Evolutionary conservation across 2,888 invertebrate species (phyloP), one percentile per base, ranked within the genome.

Genomic region (Gryllus longicercus): DNA sequence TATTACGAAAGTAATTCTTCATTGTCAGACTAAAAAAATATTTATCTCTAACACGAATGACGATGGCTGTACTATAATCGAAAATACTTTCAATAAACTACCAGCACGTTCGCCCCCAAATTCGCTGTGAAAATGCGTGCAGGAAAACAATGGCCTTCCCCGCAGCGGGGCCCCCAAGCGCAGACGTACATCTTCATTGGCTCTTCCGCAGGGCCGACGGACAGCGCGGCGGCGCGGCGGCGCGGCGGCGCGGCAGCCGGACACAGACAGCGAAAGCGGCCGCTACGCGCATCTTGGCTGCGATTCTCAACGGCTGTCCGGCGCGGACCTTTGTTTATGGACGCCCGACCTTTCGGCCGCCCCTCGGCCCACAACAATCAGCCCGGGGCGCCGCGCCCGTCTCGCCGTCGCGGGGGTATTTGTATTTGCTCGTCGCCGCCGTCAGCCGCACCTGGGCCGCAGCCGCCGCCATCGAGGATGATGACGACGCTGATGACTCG

Each of bases 321-420:
- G n/a, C 16, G 63, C 63, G 63, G n/a, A 63, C n/a, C 63, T 63
- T 63, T 63, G 63, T 63, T 63, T 63, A 63, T 63, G 63, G 63
- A 63, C 63, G 5, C 63, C 14, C n/a, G 63, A 63, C 63, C 63
- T 63, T 38, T 38, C 16, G n/a, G 63, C 63, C 63, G 5, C 63
- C 63, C 63, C 63, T 8, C 63, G 63, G 16, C 16, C 14, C n/a
- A n/a, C 16, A 63, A 63, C 63, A 63, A 63, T 63, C 63, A 63
- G 12, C 63, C 63, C 12, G 63, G 63, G 5, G 63, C 18, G 63
- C 14, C 18, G 18, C 12, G 4, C 63, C 18, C 63, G 63, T 8
- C 38, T 5, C 38, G 38, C 38, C 38, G 38, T 5, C 63, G 10
- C n/a, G 16, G 8, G 63, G 63, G n/a, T 63, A 16, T 63, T 63